Conservation (phyloP, 2,888 invertebrate species). For the Hirudinaria manillensis region DNA sequence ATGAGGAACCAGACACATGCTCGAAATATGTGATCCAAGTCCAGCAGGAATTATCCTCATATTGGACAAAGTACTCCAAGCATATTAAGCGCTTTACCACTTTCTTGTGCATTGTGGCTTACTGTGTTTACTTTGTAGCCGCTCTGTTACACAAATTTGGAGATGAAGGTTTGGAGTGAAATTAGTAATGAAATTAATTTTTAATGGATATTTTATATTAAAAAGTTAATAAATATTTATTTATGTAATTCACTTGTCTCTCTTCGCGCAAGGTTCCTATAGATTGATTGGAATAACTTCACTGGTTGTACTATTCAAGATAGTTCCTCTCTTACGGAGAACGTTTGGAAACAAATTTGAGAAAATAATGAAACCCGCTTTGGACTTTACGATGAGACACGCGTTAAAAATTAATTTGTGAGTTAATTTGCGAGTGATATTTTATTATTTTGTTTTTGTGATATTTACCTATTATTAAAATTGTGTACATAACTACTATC, state of each 20-base stretch:
- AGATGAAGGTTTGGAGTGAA: slow-evolving; percentile 36
- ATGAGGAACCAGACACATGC: slow-evolving; percentile 9
- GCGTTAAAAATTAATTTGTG: neutral
- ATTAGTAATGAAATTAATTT: too few relatives aligned
- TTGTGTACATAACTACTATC: too few relatives aligned
- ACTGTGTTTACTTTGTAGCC: slow-evolving; percentile 45
- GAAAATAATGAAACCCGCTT: neutral
- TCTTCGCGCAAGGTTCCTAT: neutral
- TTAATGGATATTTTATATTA: too few relatives aligned
- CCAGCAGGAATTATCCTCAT: neutral
- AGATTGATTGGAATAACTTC: neutral
- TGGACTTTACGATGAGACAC: neutral
- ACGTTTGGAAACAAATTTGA: neutral
- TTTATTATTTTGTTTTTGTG: neutral
- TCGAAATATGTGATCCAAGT: slow-evolving; percentile 14
- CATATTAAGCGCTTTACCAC: slow-evolving; percentile 4
- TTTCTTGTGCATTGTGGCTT: slow-evolving; percentile 35
- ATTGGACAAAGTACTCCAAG: slow-evolving; percentile 25
- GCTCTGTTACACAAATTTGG: slow-evolving; percentile 41
- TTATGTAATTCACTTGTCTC: neutral
- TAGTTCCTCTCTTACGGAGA: neutral
- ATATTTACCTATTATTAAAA: too few relatives aligned
- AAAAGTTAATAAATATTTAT: neutral
- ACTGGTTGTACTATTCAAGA: neutral
- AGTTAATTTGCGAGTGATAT: neutral